phyloP scores from a whole-genome alignment of 1,140 invertebrate species.

The Drosophila kepulauana region DNA sequence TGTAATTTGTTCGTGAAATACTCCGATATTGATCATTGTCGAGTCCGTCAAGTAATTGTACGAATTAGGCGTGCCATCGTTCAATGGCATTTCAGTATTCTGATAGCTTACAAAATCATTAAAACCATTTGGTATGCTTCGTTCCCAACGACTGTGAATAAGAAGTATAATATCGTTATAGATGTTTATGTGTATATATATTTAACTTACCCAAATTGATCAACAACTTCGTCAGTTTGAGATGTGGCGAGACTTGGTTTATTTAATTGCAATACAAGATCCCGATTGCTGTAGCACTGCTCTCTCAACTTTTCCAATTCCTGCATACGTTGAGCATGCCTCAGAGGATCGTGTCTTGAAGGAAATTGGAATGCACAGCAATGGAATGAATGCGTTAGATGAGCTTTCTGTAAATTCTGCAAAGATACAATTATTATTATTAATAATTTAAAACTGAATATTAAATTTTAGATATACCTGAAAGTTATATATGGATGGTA shows the following conservation, averaged over 20 bases:
- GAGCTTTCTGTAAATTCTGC: conserved; percentile 86
- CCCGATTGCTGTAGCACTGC: conserved; percentile 51
- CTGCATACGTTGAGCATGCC: conserved; percentile 87
- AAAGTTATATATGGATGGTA: conserved; percentile 94
- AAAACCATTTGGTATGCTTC: background rate
- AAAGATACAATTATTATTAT: background rate
- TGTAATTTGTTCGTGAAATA: conserved; percentile 74
- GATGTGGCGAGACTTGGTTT: background rate
- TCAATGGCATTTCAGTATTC: background rate
- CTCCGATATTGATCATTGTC: conserved; percentile 64
- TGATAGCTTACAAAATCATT: conserved; percentile 6
- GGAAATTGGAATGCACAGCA: conserved; percentile 95
- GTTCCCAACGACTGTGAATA: conserved; percentile 8
- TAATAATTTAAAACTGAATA: background rate
- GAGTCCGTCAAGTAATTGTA: conserved; percentile 72
- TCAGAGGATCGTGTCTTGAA: conserved; percentile 89
- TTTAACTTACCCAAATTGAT: background rate
- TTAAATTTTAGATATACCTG: conserved; percentile 85
- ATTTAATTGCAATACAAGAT: background rate
- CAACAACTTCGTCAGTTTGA: background rate
- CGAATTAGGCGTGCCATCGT: conserved; percentile 13
- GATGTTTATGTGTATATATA: too few relatives aligned
- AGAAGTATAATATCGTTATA: background rate
- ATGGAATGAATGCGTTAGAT: conserved; percentile 94
- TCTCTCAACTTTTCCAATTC: conserved; percentile 85